Percentiles rank a stretch among this genome's conserved stretches.
phyloP scores from a whole-genome alignment of 2,797 vertebrate genomes.

The Oreochromis mossambicus region DNA sequence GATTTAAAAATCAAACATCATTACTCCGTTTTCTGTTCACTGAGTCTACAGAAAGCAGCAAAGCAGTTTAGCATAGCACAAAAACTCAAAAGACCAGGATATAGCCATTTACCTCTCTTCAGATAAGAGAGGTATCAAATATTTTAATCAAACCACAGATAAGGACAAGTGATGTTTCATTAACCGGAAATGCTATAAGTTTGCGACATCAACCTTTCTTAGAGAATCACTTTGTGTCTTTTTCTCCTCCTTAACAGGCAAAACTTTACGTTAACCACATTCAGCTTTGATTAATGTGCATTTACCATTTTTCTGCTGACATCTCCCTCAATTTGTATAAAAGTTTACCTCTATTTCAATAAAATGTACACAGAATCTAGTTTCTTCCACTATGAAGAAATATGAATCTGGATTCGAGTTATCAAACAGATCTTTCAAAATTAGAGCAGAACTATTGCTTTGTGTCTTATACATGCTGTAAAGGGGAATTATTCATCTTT shows the following conservation, averaged over 20 bases:
- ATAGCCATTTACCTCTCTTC: neutral
- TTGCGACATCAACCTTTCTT: neutral
- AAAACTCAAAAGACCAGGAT: neutral
- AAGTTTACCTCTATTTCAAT: neutral
- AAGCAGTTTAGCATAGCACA: neutral
- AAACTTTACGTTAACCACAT: neutral
- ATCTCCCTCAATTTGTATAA: neutral
- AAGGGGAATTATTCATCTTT: neutral
- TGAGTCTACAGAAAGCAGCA: neutral
- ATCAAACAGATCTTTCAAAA: neutral
- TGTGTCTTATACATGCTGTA: neutral
- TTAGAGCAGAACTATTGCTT: neutral
- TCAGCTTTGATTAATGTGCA: neutral
- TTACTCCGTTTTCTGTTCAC: neutral
- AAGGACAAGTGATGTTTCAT: neutral
- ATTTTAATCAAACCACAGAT: neutral
- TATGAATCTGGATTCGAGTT: neutral
- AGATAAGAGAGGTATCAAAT: neutral
- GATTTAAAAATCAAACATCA: neutral
- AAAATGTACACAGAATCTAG: neutral
- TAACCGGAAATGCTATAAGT: neutral
- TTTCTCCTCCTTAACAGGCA: neutral
- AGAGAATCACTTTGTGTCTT: neutral
- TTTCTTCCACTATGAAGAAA: neutral
- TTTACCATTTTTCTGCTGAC: neutral